Evolutionary conservation across 2,888 invertebrate genomes (phyloP).

Genomic region (Hofmannophila pseudospretella): DNA sequence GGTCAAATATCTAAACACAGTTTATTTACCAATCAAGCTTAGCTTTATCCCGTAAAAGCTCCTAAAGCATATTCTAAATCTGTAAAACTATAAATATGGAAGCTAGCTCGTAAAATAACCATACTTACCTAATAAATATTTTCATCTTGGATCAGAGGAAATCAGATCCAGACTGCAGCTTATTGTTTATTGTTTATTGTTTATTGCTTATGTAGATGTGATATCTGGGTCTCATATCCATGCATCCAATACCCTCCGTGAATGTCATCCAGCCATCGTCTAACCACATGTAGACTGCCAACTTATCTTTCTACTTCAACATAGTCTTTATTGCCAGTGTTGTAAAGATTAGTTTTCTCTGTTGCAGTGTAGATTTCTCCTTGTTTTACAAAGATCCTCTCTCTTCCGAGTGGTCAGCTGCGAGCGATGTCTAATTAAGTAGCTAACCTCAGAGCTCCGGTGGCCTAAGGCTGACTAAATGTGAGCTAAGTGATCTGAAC

Average conservation of each 20-base stretch:
- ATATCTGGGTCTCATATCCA: constrained; percentile 32
- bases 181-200: too few relatives aligned
- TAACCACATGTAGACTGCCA: constrained; percentile 35
- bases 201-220: constrained; percentile 23
- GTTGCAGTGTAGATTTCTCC: constrained; percentile 16
- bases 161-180: neutral
- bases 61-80: too few relatives aligned
- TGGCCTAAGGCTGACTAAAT: constrained; percentile 25
- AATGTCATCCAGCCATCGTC: constrained; percentile 44
- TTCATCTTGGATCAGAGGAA: neutral
- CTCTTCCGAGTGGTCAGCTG: constrained; percentile 66
- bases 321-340: constrained; percentile 16
- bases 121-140: too few relatives aligned
- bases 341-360: constrained; percentile 23
- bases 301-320: constrained; percentile 10
- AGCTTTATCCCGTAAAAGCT: too few relatives aligned
- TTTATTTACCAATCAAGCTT: too few relatives aligned
- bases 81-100: too few relatives aligned
- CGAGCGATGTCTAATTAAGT: constrained; percentile 71
- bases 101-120: too few relatives aligned
- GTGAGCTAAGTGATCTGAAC: constrained; percentile 10
- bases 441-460: constrained; percentile 57
- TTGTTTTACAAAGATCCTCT: constrained; percentile 37
- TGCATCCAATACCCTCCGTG: constrained; percentile 33
- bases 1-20: too few relatives aligned